Base-by-base conservation (phyloP, 2,797 vertebrate genomes). In the Sebastes elongatus region DNA sequence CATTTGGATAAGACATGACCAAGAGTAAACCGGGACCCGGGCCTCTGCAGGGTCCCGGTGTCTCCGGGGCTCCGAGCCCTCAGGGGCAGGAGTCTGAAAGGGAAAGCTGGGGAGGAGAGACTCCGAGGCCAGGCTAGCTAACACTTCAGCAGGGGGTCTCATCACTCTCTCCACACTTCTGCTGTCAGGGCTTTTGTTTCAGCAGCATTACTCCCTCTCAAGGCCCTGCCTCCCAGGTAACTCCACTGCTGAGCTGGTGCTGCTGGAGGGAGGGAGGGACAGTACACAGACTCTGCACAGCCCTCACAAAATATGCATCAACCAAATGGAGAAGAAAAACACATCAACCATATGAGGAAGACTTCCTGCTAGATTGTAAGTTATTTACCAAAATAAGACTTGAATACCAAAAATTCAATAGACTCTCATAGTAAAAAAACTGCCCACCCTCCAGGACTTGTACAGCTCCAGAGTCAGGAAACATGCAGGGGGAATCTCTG, bases 101-200 rank as follows among this genome's bases (percentile, higher is more conserved):
- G 80, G 87, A 89, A 85, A 86, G 84, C 80, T 60, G 10, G 68
- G 76, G 87, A 88, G 80, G 83, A 89, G 83, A 89, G 88, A 30
- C 88, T 74, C 81, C 1, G 74, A 93, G 95, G 94, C 92, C 93
- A 91, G 93, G 96, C 95, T 85, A 88, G 95, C 95, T 92, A 92
- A 94, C 90, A 88, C 91, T 87, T 68, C 96, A 88, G 96, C 95
- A 92, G 97, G 97, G 96, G 93, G 93, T 92, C 97, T 96, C 97
- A 97, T 98, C 96, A 96, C 94, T 99, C 98, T 99, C 97, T 97
- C 97, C 98, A 99, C 97, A 97, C 98, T 99, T 99, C 97, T 98
- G 97, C 98, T 98, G 98, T 99, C 98, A 97, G 85, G 78, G 87
- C 95, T 94, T 96, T 98, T 98, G 97, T 98, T 91, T 93, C 89